Conservation (phyloP, 2,797 vertebrate genomes). For the Aulostomus chinensis region DNA sequence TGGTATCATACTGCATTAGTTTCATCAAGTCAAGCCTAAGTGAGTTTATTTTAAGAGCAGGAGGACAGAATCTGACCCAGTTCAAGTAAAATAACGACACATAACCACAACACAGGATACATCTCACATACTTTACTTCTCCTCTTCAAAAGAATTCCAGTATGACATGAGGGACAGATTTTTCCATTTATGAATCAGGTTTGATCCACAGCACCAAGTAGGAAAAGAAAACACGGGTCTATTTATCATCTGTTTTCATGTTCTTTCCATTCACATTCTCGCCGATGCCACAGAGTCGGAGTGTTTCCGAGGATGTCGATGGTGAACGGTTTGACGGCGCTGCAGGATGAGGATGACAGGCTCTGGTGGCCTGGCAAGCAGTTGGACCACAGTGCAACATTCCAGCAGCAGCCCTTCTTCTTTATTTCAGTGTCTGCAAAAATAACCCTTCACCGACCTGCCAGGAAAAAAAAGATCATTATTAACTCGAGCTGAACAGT, state of each 20-base stretch:
- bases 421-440: slow-evolving; percentile 20
- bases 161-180: slow-evolving; percentile 7
- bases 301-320: slow-evolving; percentile 15
- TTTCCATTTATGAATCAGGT: slow-evolving; percentile 5
- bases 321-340: slow-evolving; percentile 22
- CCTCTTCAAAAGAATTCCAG: slow-evolving; percentile 28
- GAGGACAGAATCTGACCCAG: neutral
- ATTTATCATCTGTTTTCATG: slow-evolving; percentile 11
- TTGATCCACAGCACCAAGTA: slow-evolving; percentile 10
- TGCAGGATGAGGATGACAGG: slow-evolving; percentile 33
- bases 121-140: slow-evolving; percentile 47
- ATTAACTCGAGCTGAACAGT: too few relatives aligned
- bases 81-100: slow-evolving; percentile 27
- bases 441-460: slow-evolving; percentile 27
- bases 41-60: neutral
- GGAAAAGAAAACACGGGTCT: slow-evolving; percentile 20
- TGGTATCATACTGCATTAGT: too few relatives aligned
- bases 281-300: slow-evolving; percentile 13
- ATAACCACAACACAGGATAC: slow-evolving; percentile 3
- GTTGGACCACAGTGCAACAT: slow-evolving; percentile 3
- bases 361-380: slow-evolving; percentile 1
- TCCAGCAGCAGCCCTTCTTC: slow-evolving; percentile 10
- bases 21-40: too few relatives aligned
- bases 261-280: slow-evolving; percentile 18
- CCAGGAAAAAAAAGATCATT: neutral